phyloP scores from a whole-genome alignment of 2,888 invertebrate species.

The Chirona hameri region DNA sequence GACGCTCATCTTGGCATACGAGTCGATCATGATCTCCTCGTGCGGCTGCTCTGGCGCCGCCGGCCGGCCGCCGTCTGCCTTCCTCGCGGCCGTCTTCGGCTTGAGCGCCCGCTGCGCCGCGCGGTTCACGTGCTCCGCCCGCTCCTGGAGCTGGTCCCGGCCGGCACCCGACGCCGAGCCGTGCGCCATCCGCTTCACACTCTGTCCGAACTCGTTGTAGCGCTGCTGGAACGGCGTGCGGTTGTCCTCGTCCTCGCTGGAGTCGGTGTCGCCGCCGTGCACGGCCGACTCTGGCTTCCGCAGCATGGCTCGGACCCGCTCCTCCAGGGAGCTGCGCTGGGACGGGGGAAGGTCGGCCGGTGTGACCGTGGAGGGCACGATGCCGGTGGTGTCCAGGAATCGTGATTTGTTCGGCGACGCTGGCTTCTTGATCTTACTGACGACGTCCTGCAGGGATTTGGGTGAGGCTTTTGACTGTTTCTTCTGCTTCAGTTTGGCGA shows the following conservation, averaged over 20 bases:
- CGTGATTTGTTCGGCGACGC: background rate
- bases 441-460: background rate
- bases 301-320: background rate
- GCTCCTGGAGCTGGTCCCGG: conserved; percentile 34
- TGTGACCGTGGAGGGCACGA: background rate
- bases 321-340: background rate
- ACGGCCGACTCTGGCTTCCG: conserved; percentile 31
- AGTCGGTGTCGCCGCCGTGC: conserved; percentile 52
- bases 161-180: conserved; percentile 34
- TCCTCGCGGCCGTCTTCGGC: conserved; percentile 35
- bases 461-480: background rate
- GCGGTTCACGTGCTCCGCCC: conserved; percentile 37
- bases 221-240: conserved; percentile 64
- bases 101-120: conserved; percentile 3
- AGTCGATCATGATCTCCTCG: conserved; percentile 5
- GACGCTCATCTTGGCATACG: background rate
- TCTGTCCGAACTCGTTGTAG: conserved; percentile 66
- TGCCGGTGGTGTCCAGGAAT: background rate
- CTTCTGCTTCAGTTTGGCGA: background rate
- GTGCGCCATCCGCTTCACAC: conserved; percentile 54
- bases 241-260: conserved; percentile 77
- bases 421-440: conserved; percentile 11
- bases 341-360: background rate
- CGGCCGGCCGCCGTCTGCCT: conserved; percentile 26
- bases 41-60: conserved; percentile 29